Conservation (phyloP, 2,113 vertebrate genomes). For the Oreochromis aureus region DNA sequence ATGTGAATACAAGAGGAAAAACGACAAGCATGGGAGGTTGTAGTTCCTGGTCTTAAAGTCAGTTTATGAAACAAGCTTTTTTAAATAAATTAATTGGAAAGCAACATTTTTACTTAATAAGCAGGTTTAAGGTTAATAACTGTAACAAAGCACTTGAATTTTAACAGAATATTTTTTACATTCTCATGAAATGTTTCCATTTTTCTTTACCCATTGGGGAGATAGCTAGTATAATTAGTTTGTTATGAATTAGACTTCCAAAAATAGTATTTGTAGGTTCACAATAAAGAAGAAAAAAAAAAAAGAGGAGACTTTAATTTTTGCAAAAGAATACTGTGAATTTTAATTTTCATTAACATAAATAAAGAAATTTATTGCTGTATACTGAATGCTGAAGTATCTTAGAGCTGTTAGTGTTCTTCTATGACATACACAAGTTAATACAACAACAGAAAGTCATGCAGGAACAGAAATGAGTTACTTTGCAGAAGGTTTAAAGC, state of each 20-base stretch:
- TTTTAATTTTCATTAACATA: background rate
- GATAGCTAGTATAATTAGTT: too few species aligned
- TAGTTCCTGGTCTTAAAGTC: background rate
- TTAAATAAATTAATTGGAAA: background rate
- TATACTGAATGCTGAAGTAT: background rate
- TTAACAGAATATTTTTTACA: background rate
- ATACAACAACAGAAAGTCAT: background rate
- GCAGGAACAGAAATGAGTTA: background rate
- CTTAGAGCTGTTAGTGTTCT: background rate
- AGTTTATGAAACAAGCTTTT: background rate
- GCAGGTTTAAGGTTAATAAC: background rate
- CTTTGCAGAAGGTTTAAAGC: background rate
- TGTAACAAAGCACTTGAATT: background rate
- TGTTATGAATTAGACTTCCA: background rate
- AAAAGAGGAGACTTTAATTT: fast-evolving
- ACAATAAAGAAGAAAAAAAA: background rate
- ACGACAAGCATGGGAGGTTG: background rate
- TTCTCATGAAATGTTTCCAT: background rate
- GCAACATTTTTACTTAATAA: background rate
- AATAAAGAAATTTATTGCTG: fast-evolving
- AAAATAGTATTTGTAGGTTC: background rate
- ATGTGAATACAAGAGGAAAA: background rate
- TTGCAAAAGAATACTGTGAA: background rate
- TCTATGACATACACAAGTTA: background rate
- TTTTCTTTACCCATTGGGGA: background rate